Evolutionary conservation across 1,140 invertebrate species (phyloP).

Genomic region (Drosophila nigromelanica): DNA sequence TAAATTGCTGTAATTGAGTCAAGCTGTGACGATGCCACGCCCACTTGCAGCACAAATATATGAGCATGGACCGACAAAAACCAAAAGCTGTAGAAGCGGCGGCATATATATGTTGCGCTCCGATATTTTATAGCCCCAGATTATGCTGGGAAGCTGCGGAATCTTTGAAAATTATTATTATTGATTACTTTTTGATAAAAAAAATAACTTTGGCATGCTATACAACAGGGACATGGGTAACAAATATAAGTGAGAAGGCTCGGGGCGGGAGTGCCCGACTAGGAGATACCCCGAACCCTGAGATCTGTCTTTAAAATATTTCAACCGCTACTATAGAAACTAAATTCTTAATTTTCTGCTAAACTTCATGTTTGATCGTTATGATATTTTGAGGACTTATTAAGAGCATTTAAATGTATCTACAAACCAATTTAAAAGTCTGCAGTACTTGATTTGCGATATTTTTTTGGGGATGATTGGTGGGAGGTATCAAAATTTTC

Average conservation of each 20-base stretch:
- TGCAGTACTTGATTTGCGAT: too few relatives aligned
- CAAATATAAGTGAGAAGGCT: background rate
- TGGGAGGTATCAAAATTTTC: too few relatives aligned
- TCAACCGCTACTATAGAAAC: too few relatives aligned
- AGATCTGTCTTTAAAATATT: too few relatives aligned
- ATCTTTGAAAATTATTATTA: constrained; percentile 23
- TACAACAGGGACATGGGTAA: background rate
- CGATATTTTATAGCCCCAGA: constrained; percentile 19
- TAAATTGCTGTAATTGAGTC: constrained; percentile 64
- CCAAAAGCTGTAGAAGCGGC: constrained; percentile 16
- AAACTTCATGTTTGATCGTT: too few relatives aligned
- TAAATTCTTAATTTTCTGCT: too few relatives aligned
- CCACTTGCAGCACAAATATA: constrained; percentile 10
- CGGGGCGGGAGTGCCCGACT: too few relatives aligned
- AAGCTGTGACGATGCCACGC: constrained; percentile 43
- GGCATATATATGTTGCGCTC: constrained; percentile 13
- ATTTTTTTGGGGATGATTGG: too few relatives aligned
- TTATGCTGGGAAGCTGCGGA: background rate
- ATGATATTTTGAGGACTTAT: too few relatives aligned
- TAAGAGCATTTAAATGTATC: too few relatives aligned
- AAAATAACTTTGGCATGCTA: constrained; percentile 14
- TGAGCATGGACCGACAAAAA: background rate
- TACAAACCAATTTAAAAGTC: too few relatives aligned
- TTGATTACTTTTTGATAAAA: constrained; percentile 22
- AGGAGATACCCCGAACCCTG: too few relatives aligned